Percentiles rank a stretch among this genome's conserved stretches.
Conservation (phyloP, 2,888 invertebrate species). For the Drosophila tripunctata region DNA sequence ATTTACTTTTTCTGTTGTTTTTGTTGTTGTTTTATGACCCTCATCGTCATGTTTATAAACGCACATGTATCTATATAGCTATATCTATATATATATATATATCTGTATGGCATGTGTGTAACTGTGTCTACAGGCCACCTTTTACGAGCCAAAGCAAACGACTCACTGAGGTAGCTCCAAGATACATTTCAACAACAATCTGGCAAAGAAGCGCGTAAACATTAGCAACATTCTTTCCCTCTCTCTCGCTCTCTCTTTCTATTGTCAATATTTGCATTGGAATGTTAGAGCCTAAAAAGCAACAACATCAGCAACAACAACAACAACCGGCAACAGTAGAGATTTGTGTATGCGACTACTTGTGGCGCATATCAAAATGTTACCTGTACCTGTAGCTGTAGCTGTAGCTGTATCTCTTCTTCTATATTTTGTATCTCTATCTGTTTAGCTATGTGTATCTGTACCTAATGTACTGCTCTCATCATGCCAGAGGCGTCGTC, state of each 20-base stretch:
- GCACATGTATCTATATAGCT: constrained; percentile 18
- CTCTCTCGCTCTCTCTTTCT: too few relatives aligned
- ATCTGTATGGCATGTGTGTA: too few relatives aligned
- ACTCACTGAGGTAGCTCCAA: constrained; percentile 63
- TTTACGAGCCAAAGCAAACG: constrained; percentile 70
- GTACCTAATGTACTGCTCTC: constrained; percentile 27
- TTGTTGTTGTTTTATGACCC: constrained; percentile 52
- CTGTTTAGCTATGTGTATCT: background rate
- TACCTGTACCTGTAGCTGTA: constrained; percentile 30
- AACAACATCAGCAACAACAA: constrained; percentile 20
- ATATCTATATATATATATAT: constrained; percentile 12
- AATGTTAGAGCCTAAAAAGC: constrained; percentile 45
- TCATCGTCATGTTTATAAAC: constrained; percentile 41
- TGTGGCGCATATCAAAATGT: constrained; percentile 53
- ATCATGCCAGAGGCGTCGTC: constrained; percentile 24
- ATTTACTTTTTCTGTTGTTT: constrained; percentile 43
- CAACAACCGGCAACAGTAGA: constrained; percentile 11
- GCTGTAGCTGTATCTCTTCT: background rate
- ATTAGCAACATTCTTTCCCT: constrained; percentile 56
- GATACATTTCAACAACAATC: constrained; percentile 52
- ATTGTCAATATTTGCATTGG: constrained; percentile 70
- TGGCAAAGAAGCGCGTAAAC: constrained; percentile 54
- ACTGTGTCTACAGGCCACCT: constrained; percentile 21
- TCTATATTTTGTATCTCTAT: background rate
- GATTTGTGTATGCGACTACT: constrained; percentile 41